Evolutionary conservation across 2,113 vertebrate genomes (phyloP).

Genomic region (Clarias gariepinus): DNA sequence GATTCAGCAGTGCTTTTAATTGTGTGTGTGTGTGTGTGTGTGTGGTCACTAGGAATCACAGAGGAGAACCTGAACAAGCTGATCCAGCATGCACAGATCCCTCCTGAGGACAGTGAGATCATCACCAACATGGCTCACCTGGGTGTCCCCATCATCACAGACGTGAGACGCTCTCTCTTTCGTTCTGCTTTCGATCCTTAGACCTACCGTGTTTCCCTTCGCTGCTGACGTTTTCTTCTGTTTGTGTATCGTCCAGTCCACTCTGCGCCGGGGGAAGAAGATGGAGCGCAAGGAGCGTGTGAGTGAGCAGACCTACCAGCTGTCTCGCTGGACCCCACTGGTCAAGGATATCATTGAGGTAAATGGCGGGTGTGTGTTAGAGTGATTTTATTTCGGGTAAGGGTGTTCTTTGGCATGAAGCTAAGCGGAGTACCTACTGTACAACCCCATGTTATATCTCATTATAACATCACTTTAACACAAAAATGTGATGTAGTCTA

Average conservation of each 20-base stretch:
- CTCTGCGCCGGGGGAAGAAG: constrained; percentile 76
- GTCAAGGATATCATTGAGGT: constrained; percentile 99
- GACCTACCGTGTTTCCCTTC: not conserved
- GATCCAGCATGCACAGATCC: constrained; percentile 96
- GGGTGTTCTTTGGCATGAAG: not conserved
- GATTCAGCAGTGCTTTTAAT: not conserved
- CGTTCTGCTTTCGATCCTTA: not conserved
- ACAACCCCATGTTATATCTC: not conserved
- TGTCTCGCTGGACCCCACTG: constrained; percentile 93
- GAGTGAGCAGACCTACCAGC: constrained; percentile 98
- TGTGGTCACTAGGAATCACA: constrained; percentile 81
- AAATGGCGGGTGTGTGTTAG: constrained; percentile 26
- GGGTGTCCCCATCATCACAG: constrained; percentile 91
- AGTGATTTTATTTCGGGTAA: not conserved
- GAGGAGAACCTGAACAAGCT: constrained; percentile 98
- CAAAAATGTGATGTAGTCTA: not conserved
- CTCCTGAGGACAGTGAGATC: constrained; percentile 97
- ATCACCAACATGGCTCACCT: constrained; percentile 98
- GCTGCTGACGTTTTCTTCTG: not conserved
- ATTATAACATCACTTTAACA: not conserved
- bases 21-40: not conserved
- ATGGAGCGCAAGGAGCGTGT: constrained; percentile 92
- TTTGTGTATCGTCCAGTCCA: constrained; percentile 39
- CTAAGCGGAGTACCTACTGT: not conserved
- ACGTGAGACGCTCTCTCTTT: constrained; percentile 73